Evolutionary conservation across 2,888 invertebrate genomes (phyloP), one percentile per base, ranked within the genome.

Genomic region (Coremacera marginata): DNA sequence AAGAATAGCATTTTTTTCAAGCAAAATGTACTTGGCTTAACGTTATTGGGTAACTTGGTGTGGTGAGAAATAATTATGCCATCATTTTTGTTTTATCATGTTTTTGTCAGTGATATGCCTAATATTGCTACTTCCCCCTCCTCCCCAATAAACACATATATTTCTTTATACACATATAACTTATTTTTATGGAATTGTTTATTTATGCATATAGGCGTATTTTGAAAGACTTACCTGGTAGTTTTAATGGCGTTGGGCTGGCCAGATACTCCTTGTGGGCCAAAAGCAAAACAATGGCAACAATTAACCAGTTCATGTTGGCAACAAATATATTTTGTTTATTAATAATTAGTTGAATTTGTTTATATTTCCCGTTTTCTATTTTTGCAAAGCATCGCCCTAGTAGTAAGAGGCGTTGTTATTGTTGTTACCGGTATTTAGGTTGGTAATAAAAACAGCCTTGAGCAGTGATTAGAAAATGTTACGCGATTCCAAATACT

Each of bases 221-320:
- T 3, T 65, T 22, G 16, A 67, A 70, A 49, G 72, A 83, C 84
- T 89, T 82, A 89, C 89, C 89, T 85, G 88, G 88, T 82, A 88
- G 82, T 82, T 88, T 87, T 71, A 86, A 83, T 77, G 89, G 89
- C 79, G 89, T 86, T 81, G 89, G 89, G 83, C 85, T 86, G 82
- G 89, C 89, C 86, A 88, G 84, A 81, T 87, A 85, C 83, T 86
- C 85, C 81, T 85, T 85, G 84, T 89, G 86, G 78, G 87, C 86
- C 84, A 86, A 83, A 78, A 89, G 84, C 84, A 89, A 84, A 81
- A 88, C 84, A 84, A 89, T 87, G 82, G 88, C 86, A 82, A 88
- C 83, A 82, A 88, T 81, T 84, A 89, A 86, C 88, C 89, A 89
- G 87, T 87, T 86, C 89, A 89, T 89, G 80, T 83, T 87, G 81